Evolutionary conservation across 2,888 invertebrate genomes (phyloP).

Genomic region (Dryadula phaetusa): DNA sequence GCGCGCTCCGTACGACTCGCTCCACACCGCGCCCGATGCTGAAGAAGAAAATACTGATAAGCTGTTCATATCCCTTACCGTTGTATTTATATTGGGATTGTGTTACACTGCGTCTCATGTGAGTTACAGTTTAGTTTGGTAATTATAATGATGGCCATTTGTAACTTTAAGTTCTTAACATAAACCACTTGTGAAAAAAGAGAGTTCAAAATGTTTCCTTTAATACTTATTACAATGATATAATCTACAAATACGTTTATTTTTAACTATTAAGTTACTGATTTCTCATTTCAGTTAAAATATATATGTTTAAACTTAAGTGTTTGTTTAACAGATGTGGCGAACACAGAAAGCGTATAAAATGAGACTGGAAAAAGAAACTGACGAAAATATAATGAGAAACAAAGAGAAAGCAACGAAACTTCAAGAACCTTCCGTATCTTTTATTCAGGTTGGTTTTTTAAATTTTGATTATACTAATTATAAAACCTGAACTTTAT

Average conservation of each 20-base stretch:
- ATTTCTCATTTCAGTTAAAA: no score
- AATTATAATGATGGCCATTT: no score
- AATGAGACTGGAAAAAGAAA: constrained; percentile 88
- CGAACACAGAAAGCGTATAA: constrained; percentile 90
- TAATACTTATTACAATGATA: no score
- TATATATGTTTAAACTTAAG: not conserved
- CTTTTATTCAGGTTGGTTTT: constrained; percentile 80
- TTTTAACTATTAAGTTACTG: no score
- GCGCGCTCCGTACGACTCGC: constrained; percentile 89
- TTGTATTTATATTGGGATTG: constrained; percentile 87
- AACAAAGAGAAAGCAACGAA: constrained; percentile 90
- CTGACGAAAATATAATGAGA: constrained; percentile 89
- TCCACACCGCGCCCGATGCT: constrained; percentile 88
- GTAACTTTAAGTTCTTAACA: no score
- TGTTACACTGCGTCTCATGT: constrained; percentile 88
- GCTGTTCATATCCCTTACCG: constrained; percentile 90
- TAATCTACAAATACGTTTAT: no score
- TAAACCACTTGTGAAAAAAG: no score
- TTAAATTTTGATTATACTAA: not conserved
- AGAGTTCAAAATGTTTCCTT: no score
- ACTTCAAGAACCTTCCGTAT: constrained; percentile 85
- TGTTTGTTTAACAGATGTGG: constrained; percentile 82
- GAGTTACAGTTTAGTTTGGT: constrained; percentile 51
- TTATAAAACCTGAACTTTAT: no score
- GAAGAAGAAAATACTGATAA: constrained; percentile 93